Evolutionary conservation across 2,797 vertebrate genomes (phyloP), one percentile per base, ranked within the genome.

Genomic region (Channallabes apus): DNA sequence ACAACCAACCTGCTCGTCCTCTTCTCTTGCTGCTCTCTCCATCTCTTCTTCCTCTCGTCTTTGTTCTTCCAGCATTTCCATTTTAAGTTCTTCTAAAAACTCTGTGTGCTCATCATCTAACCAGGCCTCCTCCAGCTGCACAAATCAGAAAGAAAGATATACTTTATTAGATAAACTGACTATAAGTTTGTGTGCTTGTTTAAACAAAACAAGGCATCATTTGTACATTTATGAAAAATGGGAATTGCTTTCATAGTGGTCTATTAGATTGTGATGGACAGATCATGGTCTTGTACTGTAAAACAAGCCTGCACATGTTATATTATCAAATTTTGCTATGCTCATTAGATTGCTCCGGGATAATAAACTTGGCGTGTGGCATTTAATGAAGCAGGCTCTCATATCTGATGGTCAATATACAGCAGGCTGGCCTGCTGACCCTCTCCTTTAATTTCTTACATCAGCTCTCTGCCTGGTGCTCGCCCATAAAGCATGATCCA

Each of bases 81-180:
- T 96, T 93, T 98, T 98, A 93, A 99, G 95, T 93, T 99, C 97
- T 94, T 99, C 98, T 90, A 99, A 95, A 94, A 98, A 98, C 93
- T 97, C 97, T 78, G 96, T 97, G 92, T 98, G 97, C 93, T 99
- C 98, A 93, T 99, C 98, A 92, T 99, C 97, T 92, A 99, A 93
- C 98, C 98, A 99, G 86, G 95, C 96, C 91, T 99, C 98, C 90
- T 99, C 98, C 95, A 99, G 93, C 97, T 99, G 92, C 89, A 80
- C 24, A 68, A 3, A 80, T 59, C 62, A 73, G 14, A 41, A 38
- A 41, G 24, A 62, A 14, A 80, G 24, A 68, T 54, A 59, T 5
- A 54, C 35, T 62, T 18, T 59, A 12, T 77, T 79, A 38, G 11
- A 61, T 79, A 78, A 24, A 38, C 56, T 11, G 29, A 18, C 24